phyloP scores from a whole-genome alignment of 2,797 vertebrate species.

The Darevskia nairensis region DNA sequence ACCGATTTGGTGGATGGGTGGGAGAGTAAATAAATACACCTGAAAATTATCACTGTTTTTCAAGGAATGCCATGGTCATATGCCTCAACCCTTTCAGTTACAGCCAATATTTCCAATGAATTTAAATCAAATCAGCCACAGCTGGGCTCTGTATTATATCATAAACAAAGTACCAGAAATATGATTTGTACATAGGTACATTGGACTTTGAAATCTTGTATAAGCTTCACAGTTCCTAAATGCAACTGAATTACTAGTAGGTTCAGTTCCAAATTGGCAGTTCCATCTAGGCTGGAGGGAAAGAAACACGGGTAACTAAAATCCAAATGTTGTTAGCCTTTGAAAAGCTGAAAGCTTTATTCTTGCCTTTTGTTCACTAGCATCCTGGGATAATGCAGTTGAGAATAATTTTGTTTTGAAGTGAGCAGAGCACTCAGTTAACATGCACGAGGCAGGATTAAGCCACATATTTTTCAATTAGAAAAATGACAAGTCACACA shows the following conservation, averaged over 20 bases:
- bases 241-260: background rate
- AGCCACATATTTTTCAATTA: background rate
- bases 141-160: background rate
- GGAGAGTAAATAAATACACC: background rate
- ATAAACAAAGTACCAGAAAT: conserved; percentile 36
- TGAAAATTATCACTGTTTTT: background rate
- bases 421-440: background rate
- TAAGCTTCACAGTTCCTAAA: background rate
- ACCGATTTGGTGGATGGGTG: too few relatives aligned
- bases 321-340: background rate
- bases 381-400: background rate
- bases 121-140: background rate
- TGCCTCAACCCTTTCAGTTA: background rate
- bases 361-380: conserved; percentile 22
- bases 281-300: background rate
- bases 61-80: background rate
- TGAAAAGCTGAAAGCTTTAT: background rate
- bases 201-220: conserved; percentile 4
- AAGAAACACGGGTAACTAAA: too few relatives aligned
- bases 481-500: background rate
- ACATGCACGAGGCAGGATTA: background rate
- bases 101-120: conserved; percentile 7
- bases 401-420: conserved; percentile 4
- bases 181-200: background rate
- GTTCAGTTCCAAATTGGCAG: conserved; percentile 1